A percentile compares a stretch with the other conserved stretches of the same genome.
These are phyloP conservation scores for Melanophora roralis DNA, from an alignment of 2,888 invertebrate species.

Conservation along the genomic window DNA sequence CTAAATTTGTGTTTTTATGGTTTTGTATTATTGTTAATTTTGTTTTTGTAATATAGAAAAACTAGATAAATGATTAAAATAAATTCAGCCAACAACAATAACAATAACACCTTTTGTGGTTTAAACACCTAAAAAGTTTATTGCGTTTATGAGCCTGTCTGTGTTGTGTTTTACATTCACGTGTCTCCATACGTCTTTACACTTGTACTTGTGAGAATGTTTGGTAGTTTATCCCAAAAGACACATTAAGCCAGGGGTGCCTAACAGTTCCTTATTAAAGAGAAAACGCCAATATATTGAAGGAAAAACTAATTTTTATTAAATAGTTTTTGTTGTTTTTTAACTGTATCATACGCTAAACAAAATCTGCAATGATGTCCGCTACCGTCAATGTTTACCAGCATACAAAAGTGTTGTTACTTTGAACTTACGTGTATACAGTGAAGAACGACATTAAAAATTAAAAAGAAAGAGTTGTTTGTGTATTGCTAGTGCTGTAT, in stretches of 20 bases:
- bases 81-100: background rate
- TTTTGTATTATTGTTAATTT: slow-evolving; percentile 14
- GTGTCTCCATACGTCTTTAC: background rate
- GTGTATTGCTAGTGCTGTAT: no score
- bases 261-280: no score
- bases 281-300: no score
- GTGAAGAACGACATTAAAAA: no score
- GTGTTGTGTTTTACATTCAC: background rate
- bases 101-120: slow-evolving; percentile 55
- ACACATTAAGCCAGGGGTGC: background rate
- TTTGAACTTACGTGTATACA: no score
- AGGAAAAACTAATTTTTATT: no score
- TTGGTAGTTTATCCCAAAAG: background rate
- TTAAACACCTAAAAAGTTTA: slow-evolving; percentile 46
- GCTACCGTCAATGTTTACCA: no score
- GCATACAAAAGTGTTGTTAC: no score
- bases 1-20: slow-evolving; percentile 11
- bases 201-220: background rate
- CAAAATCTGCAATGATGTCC: no score
- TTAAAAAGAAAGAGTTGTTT: no score
- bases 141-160: slow-evolving; percentile 8
- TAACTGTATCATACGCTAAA: no score
- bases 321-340: no score
- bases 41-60: background rate
- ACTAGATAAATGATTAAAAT: background rate